A percentile compares a stretch with the other conserved stretches of the same genome.
phyloP scores from a whole-genome alignment of 2,888 invertebrate genomes.

The Caenorhabditis plicata region DNA sequence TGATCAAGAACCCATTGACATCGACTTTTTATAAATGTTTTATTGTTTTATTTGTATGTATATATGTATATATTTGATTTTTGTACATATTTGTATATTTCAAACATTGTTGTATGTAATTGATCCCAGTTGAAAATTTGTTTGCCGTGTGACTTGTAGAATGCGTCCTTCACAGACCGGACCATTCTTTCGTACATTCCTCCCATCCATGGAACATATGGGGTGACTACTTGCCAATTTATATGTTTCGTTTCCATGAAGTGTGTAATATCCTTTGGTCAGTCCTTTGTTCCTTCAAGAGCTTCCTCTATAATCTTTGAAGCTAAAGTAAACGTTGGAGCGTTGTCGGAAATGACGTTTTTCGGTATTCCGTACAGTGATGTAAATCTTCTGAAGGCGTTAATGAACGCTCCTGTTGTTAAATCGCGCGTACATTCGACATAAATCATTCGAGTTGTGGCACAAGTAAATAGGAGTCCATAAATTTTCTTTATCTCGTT shows the following conservation, averaged over 20 bases:
- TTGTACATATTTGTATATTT: too few relatives aligned
- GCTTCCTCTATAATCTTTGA: constrained; percentile 41
- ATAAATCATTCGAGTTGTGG: constrained; percentile 24
- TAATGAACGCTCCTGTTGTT: constrained; percentile 13
- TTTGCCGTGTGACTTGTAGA: constrained; percentile 6
- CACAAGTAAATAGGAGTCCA: constrained; percentile 26
- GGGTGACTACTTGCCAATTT: constrained; percentile 5
- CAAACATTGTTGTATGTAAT: constrained; percentile 5
- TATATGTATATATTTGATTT: too few relatives aligned
- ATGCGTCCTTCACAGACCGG: constrained; percentile 3
- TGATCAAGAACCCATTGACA: too few relatives aligned
- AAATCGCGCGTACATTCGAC: constrained; percentile 14
- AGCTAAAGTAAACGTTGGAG: constrained; percentile 66
- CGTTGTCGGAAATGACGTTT: constrained; percentile 40
- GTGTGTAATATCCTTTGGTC: too few relatives aligned
- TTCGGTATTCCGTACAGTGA: constrained; percentile 17
- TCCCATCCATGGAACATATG: constrained; percentile 16
- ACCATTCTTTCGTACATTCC: constrained; percentile 15
- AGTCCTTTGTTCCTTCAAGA: too few relatives aligned
- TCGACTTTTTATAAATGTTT: too few relatives aligned
- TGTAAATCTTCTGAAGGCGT: constrained; percentile 21
- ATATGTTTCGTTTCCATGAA: background rate
- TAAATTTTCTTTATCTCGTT: constrained; percentile 6
- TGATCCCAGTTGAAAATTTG: background rate
- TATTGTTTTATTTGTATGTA: too few relatives aligned